A percentile compares a stretch with the other conserved stretches of the same genome.
These are phyloP conservation scores for Drosophila sucinea DNA, from an alignment of 1,140 invertebrate genomes.

Conservation along the genomic window DNA sequence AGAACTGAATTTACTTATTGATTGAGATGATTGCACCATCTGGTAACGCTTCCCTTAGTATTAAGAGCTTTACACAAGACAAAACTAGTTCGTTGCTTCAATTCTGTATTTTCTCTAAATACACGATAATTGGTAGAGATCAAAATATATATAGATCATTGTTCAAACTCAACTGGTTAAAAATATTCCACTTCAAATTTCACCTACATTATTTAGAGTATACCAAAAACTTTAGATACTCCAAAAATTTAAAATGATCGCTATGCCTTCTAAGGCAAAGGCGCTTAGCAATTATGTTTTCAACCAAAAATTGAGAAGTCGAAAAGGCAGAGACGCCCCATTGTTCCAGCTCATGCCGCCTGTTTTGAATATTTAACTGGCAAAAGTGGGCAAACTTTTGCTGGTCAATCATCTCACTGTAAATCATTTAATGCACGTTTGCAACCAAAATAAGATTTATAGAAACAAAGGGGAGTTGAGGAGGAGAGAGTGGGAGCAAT, in stretches of 20 bases:
- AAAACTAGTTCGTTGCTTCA: no score
- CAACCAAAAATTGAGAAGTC: neutral
- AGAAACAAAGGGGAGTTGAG: neutral
- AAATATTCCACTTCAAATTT: no score
- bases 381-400: no score
- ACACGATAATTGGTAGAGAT: no score
- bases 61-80: no score
- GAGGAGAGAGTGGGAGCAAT: neutral
- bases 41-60: no score
- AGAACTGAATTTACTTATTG: no score
- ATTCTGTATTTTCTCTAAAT: no score
- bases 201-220: neutral
- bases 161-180: no score
- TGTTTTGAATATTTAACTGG: constrained; percentile 31
- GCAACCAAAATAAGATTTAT: constrained; percentile 36
- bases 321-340: neutral
- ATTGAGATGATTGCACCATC: no score
- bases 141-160: no score
- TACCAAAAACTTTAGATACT: neutral
- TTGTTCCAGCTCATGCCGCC: constrained; percentile 26
- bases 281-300: neutral
- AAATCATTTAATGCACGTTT: constrained; percentile 50
- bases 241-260: neutral
- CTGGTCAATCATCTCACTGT: constrained; percentile 47
- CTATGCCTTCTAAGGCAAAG: neutral